Percentiles rank a stretch among this genome's conserved stretches.
Evolutionary conservation across 2,113 vertebrate genomes (phyloP).

Genomic region (Leptocoma aspasia): DNA sequence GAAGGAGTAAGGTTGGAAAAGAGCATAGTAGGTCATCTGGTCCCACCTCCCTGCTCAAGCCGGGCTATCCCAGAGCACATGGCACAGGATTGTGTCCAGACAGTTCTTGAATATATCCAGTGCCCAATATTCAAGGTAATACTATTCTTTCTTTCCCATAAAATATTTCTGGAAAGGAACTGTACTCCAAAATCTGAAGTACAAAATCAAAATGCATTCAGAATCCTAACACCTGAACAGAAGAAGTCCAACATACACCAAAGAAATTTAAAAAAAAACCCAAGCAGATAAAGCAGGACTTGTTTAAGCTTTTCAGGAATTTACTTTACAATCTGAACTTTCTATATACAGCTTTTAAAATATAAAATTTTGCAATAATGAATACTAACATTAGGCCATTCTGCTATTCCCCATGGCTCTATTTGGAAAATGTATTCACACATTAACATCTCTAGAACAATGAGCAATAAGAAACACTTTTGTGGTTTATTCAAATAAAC

Average conservation of each 20-base stretch:
- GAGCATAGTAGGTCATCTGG: background rate
- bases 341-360: background rate
- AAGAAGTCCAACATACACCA: background rate
- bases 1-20: background rate
- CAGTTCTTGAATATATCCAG: background rate
- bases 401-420: accelerated
- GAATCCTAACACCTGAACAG: background rate
- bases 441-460: background rate
- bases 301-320: background rate
- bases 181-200: background rate
- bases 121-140: background rate
- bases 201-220: background rate
- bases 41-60: background rate
- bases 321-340: background rate
- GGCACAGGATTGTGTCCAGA: background rate
- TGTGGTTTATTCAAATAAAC: background rate
- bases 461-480: background rate
- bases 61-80: background rate
- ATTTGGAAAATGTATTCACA: background rate
- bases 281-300: background rate
- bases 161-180: background rate
- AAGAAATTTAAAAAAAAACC: background rate
- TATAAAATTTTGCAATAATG: background rate
- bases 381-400: background rate
- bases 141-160: background rate